Evolutionary conservation across 2,888 invertebrate species (phyloP).

Genomic region (Charanyca ferruginea): DNA sequence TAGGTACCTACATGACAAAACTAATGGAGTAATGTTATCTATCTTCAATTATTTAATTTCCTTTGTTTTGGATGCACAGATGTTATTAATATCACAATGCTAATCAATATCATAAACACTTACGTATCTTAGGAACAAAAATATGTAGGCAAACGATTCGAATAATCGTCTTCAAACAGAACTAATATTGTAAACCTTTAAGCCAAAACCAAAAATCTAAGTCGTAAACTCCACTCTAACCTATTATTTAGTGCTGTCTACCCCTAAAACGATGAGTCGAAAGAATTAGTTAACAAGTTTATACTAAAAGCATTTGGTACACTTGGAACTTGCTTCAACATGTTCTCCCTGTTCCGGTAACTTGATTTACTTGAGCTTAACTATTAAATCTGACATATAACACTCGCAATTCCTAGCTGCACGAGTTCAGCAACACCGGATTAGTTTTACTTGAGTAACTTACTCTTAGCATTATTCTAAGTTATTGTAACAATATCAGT

Average conservation of each 20-base stretch:
- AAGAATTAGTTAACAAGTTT: constrained; percentile 43
- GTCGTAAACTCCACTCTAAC: neutral
- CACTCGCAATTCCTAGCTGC: constrained; percentile 16
- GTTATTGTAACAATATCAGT: constrained; percentile 18
- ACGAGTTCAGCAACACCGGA: constrained; percentile 21
- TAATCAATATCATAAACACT: neutral
- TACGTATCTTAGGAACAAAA: neutral
- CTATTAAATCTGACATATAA: constrained; percentile 55
- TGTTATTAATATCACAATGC: neutral
- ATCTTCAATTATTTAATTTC: neutral
- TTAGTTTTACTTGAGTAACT: constrained; percentile 30
- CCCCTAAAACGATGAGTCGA: constrained; percentile 6
- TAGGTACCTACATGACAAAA: neutral
- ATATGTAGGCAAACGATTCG: no score
- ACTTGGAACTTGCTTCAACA: constrained; percentile 41
- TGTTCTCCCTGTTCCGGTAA: constrained; percentile 46
- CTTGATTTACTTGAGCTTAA: constrained; percentile 43
- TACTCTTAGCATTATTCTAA: constrained; percentile 18
- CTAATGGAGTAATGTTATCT: neutral
- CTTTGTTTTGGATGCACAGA: neutral
- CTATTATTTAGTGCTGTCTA: neutral
- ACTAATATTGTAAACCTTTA: no score
- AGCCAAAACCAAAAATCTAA: neutral
- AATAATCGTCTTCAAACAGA: no score
- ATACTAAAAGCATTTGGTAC: constrained; percentile 52